Percentiles rank a stretch among this genome's conserved stretches.
These are phyloP conservation scores for Cheilosia urbana DNA, from an alignment of 2,888 invertebrate species.

Conservation along the genomic window DNA sequence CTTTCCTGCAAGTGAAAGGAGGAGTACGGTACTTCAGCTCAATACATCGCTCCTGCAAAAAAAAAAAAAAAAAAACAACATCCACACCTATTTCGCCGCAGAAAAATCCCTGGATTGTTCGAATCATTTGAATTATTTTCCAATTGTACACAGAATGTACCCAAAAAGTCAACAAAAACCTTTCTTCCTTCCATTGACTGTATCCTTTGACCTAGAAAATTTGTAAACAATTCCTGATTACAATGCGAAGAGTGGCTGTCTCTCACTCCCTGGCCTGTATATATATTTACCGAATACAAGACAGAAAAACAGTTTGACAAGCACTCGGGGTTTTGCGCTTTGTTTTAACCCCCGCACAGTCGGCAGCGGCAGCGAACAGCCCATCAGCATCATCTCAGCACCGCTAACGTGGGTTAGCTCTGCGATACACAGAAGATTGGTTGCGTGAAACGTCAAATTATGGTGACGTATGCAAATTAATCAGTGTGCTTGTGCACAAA, in stretches of 20 bases:
- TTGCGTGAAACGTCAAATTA: constrained; percentile 76
- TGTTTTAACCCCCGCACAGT: not conserved
- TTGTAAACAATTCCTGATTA: constrained; percentile 75
- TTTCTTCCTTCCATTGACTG: constrained; percentile 55
- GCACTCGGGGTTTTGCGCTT: constrained; percentile 41
- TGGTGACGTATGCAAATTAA: constrained; percentile 77
- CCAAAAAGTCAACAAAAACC: constrained; percentile 65
- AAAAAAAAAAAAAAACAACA: no score
- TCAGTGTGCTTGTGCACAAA: constrained; percentile 73
- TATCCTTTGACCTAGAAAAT: constrained; percentile 72
- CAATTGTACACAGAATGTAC: constrained; percentile 59
- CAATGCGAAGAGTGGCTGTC: constrained; percentile 56
- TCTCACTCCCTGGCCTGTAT: constrained; percentile 17
- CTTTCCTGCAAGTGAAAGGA: no score
- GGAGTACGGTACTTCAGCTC: no score
- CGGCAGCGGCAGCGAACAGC: not conserved
- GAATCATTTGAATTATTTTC: constrained; percentile 67
- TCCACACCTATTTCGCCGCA: no score
- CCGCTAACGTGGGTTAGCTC: constrained; percentile 10
- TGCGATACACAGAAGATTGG: constrained; percentile 56
- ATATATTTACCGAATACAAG: constrained; percentile 62
- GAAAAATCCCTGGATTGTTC: constrained; percentile 16
- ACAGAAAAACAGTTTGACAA: constrained; percentile 67
- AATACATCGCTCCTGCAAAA: no score
- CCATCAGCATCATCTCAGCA: constrained; percentile 9